A percentile compares a stretch with the other conserved stretches of the same genome.
Evolutionary conservation across 1,140 invertebrate species (phyloP).

Genomic region (Galleria mellonella): DNA sequence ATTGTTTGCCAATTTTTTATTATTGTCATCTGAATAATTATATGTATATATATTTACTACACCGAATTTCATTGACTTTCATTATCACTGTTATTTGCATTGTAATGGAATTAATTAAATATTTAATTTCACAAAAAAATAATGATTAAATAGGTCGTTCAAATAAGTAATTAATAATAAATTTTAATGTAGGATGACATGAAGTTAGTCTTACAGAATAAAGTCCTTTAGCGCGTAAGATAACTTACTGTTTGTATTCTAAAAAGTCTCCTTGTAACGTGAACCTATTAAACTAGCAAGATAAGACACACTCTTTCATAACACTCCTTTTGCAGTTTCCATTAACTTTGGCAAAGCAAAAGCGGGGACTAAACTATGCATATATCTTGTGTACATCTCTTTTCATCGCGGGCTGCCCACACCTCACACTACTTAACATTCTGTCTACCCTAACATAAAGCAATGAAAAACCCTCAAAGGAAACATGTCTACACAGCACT

Average conservation of each 20-base stretch:
- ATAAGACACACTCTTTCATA: conserved; percentile 45
- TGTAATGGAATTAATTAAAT: too few relatives aligned
- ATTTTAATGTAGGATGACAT: too few relatives aligned
- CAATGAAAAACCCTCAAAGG: conserved; percentile 40
- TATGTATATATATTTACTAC: too few relatives aligned
- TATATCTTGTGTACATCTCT: conserved; percentile 65
- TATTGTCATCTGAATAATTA: too few relatives aligned
- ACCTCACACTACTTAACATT: conserved; percentile 35
- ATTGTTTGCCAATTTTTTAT: too few relatives aligned
- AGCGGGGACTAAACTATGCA: conserved; percentile 52
- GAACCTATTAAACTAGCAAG: conserved; percentile 20
- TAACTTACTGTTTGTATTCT: not conserved
- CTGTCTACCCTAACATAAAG: conserved; percentile 25
- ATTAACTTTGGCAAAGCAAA: conserved; percentile 64
- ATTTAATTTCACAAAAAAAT: too few relatives aligned
- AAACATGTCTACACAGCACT: conserved; percentile 24
- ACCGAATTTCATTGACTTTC: too few relatives aligned
- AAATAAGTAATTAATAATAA: too few relatives aligned
- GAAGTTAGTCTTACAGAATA: too few relatives aligned
- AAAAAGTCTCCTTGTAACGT: conserved; percentile 1
- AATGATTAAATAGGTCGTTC: too few relatives aligned
- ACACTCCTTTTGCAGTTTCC: conserved; percentile 36
- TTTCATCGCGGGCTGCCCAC: conserved; percentile 41
- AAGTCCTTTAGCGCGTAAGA: too few relatives aligned
- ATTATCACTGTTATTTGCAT: too few relatives aligned